These are phyloP conservation scores for Sarcophaga bullata DNA, from an alignment of 1,140 invertebrate species.

Conservation along the genomic window DNA sequence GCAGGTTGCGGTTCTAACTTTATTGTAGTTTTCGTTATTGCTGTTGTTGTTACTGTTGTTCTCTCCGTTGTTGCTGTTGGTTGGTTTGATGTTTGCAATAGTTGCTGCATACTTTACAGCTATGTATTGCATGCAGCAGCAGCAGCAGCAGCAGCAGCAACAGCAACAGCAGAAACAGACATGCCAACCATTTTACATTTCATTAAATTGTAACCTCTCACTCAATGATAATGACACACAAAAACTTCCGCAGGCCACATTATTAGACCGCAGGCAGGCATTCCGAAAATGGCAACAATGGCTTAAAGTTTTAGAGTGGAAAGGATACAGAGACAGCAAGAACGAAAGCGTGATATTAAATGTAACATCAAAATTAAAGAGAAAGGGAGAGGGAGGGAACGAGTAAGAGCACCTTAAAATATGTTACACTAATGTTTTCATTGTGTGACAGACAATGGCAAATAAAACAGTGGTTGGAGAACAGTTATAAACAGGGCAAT, in stretches of 20 bases:
- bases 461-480: too few species aligned
- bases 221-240: slow-evolving; percentile 26
- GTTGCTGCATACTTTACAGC: neutral
- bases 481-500: too few species aligned
- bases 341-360: too few species aligned
- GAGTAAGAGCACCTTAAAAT: too few species aligned
- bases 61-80: too few species aligned
- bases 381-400: too few species aligned
- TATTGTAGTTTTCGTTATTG: neutral
- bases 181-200: neutral
- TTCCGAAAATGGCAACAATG: neutral
- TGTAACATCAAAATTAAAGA: too few species aligned
- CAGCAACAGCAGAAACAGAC: neutral
- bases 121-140: neutral
- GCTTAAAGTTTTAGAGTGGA: too few species aligned
- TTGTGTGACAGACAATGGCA: too few species aligned
- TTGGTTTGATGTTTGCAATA: too few species aligned
- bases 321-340: too few species aligned
- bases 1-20: neutral
- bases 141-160: neutral
- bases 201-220: slow-evolving; percentile 26
- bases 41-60: neutral
- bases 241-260: neutral
- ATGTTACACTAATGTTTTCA: too few species aligned
- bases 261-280: slow-evolving; percentile 8